Conservation (phyloP, 2,888 invertebrate genomes). For the Geophilus truncorum region DNA sequence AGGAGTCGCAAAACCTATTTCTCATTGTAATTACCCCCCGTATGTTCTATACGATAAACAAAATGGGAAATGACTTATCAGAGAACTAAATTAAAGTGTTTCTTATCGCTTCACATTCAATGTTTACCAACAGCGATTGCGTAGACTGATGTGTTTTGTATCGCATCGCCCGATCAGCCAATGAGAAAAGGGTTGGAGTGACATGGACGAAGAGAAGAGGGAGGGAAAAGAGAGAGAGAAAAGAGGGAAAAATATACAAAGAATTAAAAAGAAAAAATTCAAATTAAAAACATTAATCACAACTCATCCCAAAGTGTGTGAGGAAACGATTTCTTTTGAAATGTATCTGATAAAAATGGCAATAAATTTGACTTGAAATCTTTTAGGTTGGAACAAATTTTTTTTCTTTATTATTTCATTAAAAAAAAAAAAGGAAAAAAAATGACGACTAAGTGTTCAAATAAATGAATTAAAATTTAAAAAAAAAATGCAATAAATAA, state of each 20-base stretch:
- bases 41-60: constrained; percentile 32
- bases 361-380: constrained; percentile 18
- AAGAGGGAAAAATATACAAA: not conserved
- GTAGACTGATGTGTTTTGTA: constrained; percentile 12
- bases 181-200: not conserved
- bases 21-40: constrained; percentile 34
- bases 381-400: not conserved
- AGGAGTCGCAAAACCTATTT: constrained; percentile 33
- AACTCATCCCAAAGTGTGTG: constrained; percentile 10
- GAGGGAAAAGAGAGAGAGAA: not conserved
- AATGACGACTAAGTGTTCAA: not conserved
- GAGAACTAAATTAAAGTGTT: constrained; percentile 31
- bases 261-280: not conserved
- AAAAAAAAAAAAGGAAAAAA: too few species aligned
- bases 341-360: constrained; percentile 13
- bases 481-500: not conserved
- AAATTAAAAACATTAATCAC: constrained; percentile 18
- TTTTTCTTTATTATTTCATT: not conserved
- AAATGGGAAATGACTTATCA: constrained; percentile 34
- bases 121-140: constrained; percentile 15
- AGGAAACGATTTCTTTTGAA: not conserved
- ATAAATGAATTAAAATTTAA: not conserved
- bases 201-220: not conserved
- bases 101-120: constrained; percentile 29
- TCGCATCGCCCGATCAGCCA: not conserved